These are phyloP conservation scores for Hydractinia echinata DNA, from an alignment of 30 jellyfish, hydroid and myxozoan species.

Conservation along the genomic window DNA sequence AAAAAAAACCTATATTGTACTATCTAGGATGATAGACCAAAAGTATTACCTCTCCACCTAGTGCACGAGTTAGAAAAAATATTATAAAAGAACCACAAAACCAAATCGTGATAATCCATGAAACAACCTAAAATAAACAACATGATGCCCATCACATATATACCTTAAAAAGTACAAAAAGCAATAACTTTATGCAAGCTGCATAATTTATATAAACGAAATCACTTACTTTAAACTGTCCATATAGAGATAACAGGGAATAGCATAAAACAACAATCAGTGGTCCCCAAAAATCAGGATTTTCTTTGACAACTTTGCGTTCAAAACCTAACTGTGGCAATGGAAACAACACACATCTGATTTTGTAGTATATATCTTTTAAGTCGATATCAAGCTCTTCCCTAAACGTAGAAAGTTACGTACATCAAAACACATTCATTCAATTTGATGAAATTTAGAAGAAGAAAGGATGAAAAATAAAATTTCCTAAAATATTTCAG, in stretches of 20 bases:
- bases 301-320: constrained; percentile 63
- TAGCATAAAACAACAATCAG: constrained; percentile 69
- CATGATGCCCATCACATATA: too few species aligned
- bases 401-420: constrained; percentile 9
- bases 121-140: constrained; percentile 54
- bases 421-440: too few species aligned
- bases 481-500: too few species aligned
- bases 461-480: too few species aligned
- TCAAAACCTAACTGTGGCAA: constrained; percentile 85
- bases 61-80: constrained; percentile 78
- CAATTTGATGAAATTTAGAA: too few species aligned
- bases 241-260: constrained; percentile 77
- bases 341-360: constrained; percentile 88
- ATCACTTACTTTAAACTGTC: constrained; percentile 85
- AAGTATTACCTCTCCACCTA: constrained; percentile 89
- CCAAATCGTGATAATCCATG: constrained; percentile 98
- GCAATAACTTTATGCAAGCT: background rate
- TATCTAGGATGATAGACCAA: background rate
- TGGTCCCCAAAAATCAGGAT: constrained; percentile 99
- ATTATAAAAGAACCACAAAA: constrained; percentile 86
- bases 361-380: constrained; percentile 74
- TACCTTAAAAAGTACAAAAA: too few species aligned
- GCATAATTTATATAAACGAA: background rate
- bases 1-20: background rate
- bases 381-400: constrained; percentile 85